These are phyloP conservation scores for Hydraecia micacea DNA, from an alignment of 2,888 invertebrate species.

Conservation along the genomic window DNA sequence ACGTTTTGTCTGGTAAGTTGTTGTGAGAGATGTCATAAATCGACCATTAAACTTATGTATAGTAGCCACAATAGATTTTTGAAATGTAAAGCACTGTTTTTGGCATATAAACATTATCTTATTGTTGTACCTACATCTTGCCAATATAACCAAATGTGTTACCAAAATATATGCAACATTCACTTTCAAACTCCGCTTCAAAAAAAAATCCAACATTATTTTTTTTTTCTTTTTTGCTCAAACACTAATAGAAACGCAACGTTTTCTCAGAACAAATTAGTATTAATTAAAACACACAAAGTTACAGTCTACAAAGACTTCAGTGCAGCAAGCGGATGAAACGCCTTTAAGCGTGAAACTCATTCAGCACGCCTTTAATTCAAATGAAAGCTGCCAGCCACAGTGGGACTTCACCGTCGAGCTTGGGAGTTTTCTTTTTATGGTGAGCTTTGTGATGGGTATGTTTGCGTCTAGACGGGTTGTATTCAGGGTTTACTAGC, in stretches of 20 bases:
- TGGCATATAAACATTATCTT: no score
- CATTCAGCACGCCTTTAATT: slow-evolving; percentile 54
- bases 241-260: background rate
- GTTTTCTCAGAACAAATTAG: slow-evolving; percentile 2
- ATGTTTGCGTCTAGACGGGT: slow-evolving; percentile 53
- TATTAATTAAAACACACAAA: slow-evolving; percentile 36
- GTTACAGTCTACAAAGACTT: slow-evolving; percentile 17
- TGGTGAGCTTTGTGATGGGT: slow-evolving; percentile 15
- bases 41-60: background rate
- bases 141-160: background rate
- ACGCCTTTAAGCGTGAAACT: slow-evolving; percentile 64
- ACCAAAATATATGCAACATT: background rate
- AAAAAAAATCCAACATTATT: background rate
- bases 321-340: slow-evolving; percentile 44
- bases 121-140: no score
- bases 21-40: background rate
- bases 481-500: slow-evolving; percentile 4
- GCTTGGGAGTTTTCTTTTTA: slow-evolving; percentile 36
- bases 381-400: slow-evolving; percentile 36
- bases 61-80: no score
- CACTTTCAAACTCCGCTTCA: background rate
- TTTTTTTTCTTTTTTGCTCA: background rate
- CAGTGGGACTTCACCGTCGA: slow-evolving; percentile 25
- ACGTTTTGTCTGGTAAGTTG: slow-evolving; percentile 8
- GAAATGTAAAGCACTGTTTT: no score